phyloP scores from a whole-genome alignment of 1,140 invertebrate species.

The Patella vulgata region DNA sequence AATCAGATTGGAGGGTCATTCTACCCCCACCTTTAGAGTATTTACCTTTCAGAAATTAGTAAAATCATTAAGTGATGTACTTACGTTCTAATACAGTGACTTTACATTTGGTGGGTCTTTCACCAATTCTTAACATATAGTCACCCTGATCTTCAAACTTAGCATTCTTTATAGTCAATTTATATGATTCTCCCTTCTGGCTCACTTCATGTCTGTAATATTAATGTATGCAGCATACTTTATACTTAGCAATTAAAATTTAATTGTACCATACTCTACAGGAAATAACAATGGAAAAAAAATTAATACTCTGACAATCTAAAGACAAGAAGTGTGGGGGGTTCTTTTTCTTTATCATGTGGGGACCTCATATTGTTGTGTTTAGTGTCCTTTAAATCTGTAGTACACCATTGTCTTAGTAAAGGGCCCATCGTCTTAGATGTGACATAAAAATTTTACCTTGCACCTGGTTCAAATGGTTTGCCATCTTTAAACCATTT shows the following conservation, averaged over 20 bases:
- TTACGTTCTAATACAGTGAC: conserved; percentile 58
- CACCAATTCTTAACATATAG: conserved; percentile 64
- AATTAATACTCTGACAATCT: conserved; percentile 3
- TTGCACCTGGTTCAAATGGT: conserved; percentile 38
- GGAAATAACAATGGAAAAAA: conserved; percentile 8
- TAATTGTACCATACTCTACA: too few relatives aligned
- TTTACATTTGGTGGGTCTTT: conserved; percentile 55
- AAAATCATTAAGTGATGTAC: too few relatives aligned
- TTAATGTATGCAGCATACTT: neutral
- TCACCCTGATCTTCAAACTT: conserved; percentile 58
- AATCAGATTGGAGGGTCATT: too few relatives aligned
- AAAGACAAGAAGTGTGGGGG: neutral
- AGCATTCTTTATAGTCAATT: conserved; percentile 57
- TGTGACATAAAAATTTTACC: too few relatives aligned
- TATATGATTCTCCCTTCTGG: conserved; percentile 59
- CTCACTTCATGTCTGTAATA: conserved; percentile 43
- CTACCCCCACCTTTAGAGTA: too few relatives aligned
- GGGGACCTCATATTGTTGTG: neutral
- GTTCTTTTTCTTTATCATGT: conserved; percentile 2
- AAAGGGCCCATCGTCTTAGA: too few relatives aligned
- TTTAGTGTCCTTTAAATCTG: too few relatives aligned
- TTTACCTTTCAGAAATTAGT: too few relatives aligned
- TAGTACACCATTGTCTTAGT: too few relatives aligned
- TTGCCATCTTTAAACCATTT: conserved; percentile 94
- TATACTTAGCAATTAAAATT: too few relatives aligned